A percentile compares a stretch with the other conserved stretches of the same genome.
Conservation (phyloP, 2,888 invertebrate genomes). For the Cryptus viduatorius region DNA sequence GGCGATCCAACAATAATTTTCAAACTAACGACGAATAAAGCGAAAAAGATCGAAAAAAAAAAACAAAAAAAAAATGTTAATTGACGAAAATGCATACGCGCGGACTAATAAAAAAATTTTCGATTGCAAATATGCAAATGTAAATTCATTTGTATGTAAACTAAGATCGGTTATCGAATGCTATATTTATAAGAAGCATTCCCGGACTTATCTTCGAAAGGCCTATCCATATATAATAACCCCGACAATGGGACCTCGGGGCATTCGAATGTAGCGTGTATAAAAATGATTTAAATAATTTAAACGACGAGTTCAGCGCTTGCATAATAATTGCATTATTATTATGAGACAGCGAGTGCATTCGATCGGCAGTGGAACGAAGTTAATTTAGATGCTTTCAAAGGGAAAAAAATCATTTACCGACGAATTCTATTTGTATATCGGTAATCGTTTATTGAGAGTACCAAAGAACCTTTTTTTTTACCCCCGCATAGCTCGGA, state of each 20-base stretch:
- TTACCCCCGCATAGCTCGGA: conserved; percentile 18
- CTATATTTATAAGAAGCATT: conserved; percentile 57
- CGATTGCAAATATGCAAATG: not conserved
- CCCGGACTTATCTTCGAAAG: conserved; percentile 61
- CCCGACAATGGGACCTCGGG: conserved; percentile 73
- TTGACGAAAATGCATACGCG: not conserved
- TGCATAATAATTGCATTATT: conserved; percentile 69
- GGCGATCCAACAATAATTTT: conserved; percentile 10
- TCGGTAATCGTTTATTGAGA: not conserved
- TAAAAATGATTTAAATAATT: conserved; percentile 78
- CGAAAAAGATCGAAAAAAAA: not conserved
- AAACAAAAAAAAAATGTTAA: not conserved
- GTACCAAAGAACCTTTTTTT: not conserved
- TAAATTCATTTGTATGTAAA: conserved; percentile 13
- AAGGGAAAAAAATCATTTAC: not conserved
- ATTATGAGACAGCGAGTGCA: conserved; percentile 54
- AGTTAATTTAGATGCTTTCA: not conserved
- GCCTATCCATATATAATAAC: conserved; percentile 76
- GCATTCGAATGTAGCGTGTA: conserved; percentile 72
- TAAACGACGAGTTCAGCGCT: conserved; percentile 69
- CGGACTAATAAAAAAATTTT: not conserved
- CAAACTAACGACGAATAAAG: not conserved
- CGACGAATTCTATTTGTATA: not conserved
- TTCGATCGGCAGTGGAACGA: conserved; percentile 4
- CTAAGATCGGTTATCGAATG: conserved; percentile 35